These are phyloP conservation scores for Cryptomyrus ogoouensis DNA, from an alignment of 2,113 vertebrate genomes.

Conservation along the genomic window DNA sequence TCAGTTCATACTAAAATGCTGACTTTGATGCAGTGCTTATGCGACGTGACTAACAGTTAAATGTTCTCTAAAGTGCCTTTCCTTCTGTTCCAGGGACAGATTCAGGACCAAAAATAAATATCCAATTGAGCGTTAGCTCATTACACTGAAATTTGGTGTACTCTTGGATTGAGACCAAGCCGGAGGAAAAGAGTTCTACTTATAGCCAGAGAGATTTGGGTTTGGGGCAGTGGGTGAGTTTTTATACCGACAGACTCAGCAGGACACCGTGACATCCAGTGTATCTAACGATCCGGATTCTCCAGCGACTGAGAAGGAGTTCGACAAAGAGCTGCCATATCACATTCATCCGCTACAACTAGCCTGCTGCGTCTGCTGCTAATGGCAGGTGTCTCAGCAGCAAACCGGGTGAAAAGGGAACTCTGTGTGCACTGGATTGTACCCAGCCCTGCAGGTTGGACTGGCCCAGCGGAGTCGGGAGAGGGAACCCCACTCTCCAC, in stretches of 20 bases:
- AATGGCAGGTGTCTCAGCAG: constrained; percentile 31
- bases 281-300: constrained; percentile 39
- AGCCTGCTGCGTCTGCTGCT: constrained; percentile 34
- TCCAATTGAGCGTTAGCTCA: constrained; percentile 12
- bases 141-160: constrained; percentile 27
- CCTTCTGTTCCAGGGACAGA: constrained; percentile 18
- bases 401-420: constrained; percentile 37
- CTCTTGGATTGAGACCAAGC: constrained; percentile 41
- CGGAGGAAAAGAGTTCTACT: not conserved
- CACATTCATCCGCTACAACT: constrained; percentile 25
- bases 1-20: constrained; percentile 26
- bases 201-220: not conserved
- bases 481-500: constrained; percentile 34
- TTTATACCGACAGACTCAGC: constrained; percentile 4
- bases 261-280: constrained; percentile 47
- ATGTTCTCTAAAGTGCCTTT: constrained; percentile 16
- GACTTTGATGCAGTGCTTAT: constrained; percentile 25
- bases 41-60: constrained; percentile 16
- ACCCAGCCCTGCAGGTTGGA: constrained; percentile 35
- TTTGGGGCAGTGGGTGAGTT: constrained; percentile 34
- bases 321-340: constrained; percentile 40
- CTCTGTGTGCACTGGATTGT: constrained; percentile 39
- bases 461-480: constrained; percentile 31
- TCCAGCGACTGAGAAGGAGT: constrained; percentile 29
- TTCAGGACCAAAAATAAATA: not conserved